Evolutionary conservation across 2,113 vertebrate species (phyloP).

Genomic region (Himantopus leucocephalus): DNA sequence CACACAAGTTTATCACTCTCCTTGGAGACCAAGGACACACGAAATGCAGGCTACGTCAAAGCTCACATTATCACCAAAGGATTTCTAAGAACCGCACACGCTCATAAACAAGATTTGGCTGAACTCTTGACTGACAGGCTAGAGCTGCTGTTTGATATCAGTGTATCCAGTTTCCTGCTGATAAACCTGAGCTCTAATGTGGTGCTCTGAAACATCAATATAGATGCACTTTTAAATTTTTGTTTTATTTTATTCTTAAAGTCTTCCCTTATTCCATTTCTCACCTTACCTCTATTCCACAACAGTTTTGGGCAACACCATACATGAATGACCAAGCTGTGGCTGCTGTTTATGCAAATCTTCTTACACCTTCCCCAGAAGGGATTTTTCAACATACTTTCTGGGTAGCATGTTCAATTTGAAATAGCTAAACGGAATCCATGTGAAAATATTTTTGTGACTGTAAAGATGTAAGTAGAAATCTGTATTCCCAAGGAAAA

Average conservation of each 20-base stretch:
- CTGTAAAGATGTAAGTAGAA: background rate
- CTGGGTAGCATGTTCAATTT: background rate
- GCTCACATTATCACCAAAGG: conserved; percentile 30
- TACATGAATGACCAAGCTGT: background rate
- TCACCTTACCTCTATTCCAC: background rate
- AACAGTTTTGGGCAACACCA: background rate
- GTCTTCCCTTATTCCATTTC: background rate
- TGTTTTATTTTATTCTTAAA: background rate
- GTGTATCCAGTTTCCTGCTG: conserved; percentile 3
- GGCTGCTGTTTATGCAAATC: conserved; percentile 31
- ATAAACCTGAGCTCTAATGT: conserved; percentile 19
- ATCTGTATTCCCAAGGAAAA: background rate
- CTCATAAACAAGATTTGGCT: conserved; percentile 38
- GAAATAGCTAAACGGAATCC: background rate
- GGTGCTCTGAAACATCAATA: conserved; percentile 32
- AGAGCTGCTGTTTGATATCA: conserved; percentile 40
- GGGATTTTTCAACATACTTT: conserved; percentile 30
- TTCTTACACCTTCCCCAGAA: conserved; percentile 43
- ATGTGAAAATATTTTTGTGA: background rate
- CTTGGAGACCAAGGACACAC: conserved; percentile 45
- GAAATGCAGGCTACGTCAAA: background rate
- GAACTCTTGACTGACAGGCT: conserved; percentile 44
- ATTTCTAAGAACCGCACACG: background rate
- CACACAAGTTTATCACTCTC: background rate
- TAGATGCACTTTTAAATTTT: background rate